A percentile compares a stretch with the other conserved stretches of the same genome.
These are phyloP conservation scores for Hybognathus amarus DNA, from an alignment of 2,797 vertebrate genomes.

Conservation along the genomic window DNA sequence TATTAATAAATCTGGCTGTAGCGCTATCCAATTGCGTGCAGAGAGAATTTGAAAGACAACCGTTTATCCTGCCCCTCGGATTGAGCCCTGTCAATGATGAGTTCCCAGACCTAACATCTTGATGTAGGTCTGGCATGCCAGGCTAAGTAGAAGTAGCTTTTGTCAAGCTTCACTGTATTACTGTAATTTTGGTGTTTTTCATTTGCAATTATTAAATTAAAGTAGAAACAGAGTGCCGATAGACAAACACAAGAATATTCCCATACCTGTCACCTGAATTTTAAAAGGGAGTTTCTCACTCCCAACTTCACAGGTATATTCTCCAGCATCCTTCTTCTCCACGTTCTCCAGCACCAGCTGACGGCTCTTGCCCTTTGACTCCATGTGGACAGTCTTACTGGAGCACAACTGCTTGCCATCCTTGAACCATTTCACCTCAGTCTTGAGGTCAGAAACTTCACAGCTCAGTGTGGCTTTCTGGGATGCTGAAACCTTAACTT, in stretches of 20 bases:
- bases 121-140: no score
- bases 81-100: no score
- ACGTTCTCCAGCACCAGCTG: conserved; percentile 57
- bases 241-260: not conserved
- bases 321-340: conserved; percentile 74
- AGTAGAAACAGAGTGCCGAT: not conserved
- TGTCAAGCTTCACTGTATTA: not conserved
- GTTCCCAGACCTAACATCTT: no score
- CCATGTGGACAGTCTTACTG: conserved; percentile 53
- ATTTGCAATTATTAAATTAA: not conserved
- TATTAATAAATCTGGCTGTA: not conserved
- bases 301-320: conserved; percentile 71
- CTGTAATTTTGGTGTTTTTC: not conserved
- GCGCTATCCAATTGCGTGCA: no score
- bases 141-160: not conserved
- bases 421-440: conserved; percentile 65
- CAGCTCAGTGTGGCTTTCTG: conserved; percentile 67
- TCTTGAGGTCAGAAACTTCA: conserved; percentile 65
- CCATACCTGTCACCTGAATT: conserved; percentile 74
- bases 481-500: conserved; percentile 45
- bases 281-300: conserved; percentile 79
- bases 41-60: no score
- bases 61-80: no score
- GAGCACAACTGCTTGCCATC: conserved; percentile 54
- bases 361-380: conserved; percentile 53